Evolutionary conservation across 2,888 invertebrate genomes (phyloP), one percentile per base, ranked within the genome.

Genomic region (Eupithecia abbreviata): DNA sequence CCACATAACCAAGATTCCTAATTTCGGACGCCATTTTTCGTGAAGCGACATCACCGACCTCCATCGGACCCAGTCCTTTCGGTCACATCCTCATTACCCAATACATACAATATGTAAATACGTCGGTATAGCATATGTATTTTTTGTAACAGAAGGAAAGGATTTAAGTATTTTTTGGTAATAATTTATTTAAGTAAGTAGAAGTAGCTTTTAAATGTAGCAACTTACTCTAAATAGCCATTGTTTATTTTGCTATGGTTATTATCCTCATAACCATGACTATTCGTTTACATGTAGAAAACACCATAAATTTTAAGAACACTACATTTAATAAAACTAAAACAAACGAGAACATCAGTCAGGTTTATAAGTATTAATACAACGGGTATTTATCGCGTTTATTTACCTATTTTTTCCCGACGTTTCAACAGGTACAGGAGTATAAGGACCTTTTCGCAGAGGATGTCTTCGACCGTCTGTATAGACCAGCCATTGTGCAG

Each of bases 101-200:
- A 72, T 72, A 70, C 65, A 72, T 51, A 65, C 69, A 72, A 70
- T 73, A 76, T 72, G 69, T 65, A 70, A 75, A 75, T 75, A 75
- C 58, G 13, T n/a, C 43, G 18, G 9, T 4, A 41, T 7, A 43
- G 6, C 18, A 10, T 2, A 43, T 43, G 3, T 43, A n/a, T 4
- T 3, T 42, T 42, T n/a, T 58, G 55, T 58, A 9, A 43, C 67
- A 68, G 67, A 43, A 68, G 67, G 15, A 43, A 43, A 18, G 43
- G 43, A 15, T 15, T 42, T 0, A 13, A 66, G 4, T 15, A 15
- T 42, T 41, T 65, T 65, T 65, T 30, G 7, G 13, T 13, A 41
- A 0, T 18, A 18, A 18, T 58, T 18, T 18, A 51, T 15, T 51
- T 15, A 3, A 15, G 0, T 6, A 3, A 15, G 15, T 15, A 15